Evolutionary conservation across 2,113 vertebrate genomes (phyloP).

Genomic region (Peromyscus californicus): DNA sequence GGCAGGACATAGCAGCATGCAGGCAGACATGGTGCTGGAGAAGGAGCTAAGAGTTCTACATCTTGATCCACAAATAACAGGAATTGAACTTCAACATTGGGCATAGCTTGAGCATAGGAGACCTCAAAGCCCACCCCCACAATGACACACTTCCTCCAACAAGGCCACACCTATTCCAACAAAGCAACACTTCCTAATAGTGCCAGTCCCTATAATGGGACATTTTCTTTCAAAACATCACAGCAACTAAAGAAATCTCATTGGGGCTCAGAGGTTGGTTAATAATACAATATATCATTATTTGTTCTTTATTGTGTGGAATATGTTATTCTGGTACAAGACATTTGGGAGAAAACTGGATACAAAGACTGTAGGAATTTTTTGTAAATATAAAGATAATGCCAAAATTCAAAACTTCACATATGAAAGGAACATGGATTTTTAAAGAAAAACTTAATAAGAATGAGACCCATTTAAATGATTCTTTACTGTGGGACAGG

Average conservation of each 20-base stretch:
- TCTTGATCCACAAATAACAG: background rate
- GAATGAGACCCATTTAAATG: background rate
- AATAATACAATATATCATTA: background rate
- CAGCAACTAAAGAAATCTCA: background rate
- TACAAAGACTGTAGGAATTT: too few species aligned
- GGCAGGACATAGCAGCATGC: background rate
- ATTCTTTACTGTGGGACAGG: background rate
- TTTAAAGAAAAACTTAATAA: background rate
- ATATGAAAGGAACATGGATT: background rate
- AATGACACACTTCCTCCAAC: background rate
- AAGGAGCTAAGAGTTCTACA: background rate
- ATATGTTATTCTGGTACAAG: background rate
- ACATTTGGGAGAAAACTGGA: background rate
- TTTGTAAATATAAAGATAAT: conserved; percentile 30
- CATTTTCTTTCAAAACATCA: background rate
- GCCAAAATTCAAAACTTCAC: background rate
- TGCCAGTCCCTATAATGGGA: background rate
- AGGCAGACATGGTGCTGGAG: background rate
- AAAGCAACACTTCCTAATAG: background rate
- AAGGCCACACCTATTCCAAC: background rate
- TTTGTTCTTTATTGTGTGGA: background rate
- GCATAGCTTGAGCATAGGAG: background rate
- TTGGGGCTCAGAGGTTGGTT: background rate
- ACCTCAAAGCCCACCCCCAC: background rate
- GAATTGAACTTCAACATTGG: background rate